A percentile compares a stretch with the other conserved stretches of the same genome.
phyloP scores from a whole-genome alignment of 2,113 vertebrate genomes.

The Coptodon rendalli region DNA sequence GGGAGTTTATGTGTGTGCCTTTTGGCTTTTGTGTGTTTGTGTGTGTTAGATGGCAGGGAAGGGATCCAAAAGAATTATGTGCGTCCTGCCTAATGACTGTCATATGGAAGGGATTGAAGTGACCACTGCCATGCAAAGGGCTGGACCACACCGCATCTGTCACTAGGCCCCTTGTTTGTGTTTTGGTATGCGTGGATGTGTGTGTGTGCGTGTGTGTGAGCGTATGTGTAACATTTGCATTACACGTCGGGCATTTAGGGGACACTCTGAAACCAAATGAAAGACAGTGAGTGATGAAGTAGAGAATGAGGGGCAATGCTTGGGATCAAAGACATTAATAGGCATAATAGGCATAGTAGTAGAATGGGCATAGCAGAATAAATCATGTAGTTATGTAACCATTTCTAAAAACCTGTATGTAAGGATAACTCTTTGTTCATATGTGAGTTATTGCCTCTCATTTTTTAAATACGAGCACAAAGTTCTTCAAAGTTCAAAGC shows the following conservation, averaged over 20 bases:
- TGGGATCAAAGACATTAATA: neutral
- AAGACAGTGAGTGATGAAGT: neutral
- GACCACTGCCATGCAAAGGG: conserved; percentile 75
- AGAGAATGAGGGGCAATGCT: neutral
- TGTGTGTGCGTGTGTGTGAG: neutral
- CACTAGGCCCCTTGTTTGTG: neutral
- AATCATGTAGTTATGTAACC: neutral
- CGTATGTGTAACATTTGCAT: neutral
- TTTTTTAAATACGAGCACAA: neutral
- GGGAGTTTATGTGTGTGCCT: neutral
- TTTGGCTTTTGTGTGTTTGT: conserved; percentile 22
- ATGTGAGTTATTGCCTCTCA: neutral
- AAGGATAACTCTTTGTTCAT: neutral
- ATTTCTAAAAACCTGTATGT: neutral
- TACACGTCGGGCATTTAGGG: neutral
- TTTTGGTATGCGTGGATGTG: neutral
- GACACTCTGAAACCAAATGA: neutral
- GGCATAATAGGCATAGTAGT: neutral
- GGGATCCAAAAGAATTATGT: conserved; percentile 79
- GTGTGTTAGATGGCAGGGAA: conserved; percentile 79
- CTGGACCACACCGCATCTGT: conserved; percentile 35
- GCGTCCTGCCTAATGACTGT: conserved; percentile 86
- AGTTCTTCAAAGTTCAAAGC: neutral
- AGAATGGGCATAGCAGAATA: neutral
- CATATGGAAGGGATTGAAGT: conserved; percentile 91